Conservation (phyloP, 1,140 invertebrate genomes). For the Heterodera carotae region DNA sequence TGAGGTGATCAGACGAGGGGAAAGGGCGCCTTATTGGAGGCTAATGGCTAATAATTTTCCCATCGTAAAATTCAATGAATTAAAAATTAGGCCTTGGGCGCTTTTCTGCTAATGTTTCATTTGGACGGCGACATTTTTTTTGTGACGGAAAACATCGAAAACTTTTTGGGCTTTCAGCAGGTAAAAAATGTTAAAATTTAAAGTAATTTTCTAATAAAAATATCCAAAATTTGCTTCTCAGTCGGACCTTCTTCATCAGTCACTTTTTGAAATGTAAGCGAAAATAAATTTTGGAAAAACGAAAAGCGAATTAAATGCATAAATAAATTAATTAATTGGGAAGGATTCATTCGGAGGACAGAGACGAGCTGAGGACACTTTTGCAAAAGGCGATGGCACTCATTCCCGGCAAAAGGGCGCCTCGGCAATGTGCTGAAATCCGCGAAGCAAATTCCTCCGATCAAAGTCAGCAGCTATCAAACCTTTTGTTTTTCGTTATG, state of each 20-base stretch:
- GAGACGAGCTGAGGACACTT: constrained; percentile 78
- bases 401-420: neutral
- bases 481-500: no score
- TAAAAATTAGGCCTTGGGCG: constrained; percentile 96
- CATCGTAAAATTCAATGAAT: no score
- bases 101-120: constrained; percentile 95
- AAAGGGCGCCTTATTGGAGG: no score
- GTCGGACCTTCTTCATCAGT: constrained; percentile 99
- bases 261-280: constrained; percentile 88
- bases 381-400: neutral
- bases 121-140: constrained; percentile 99
- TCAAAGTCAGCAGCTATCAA: no score
- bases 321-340: neutral
- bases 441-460: neutral
- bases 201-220: neutral
- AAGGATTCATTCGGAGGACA: constrained; percentile 90
- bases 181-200: constrained; percentile 70
- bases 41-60: no score
- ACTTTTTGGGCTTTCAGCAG: constrained; percentile 99
- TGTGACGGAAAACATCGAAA: constrained; percentile 97
- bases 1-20: no score
- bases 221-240: constrained; percentile 68
- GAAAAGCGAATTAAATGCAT: neutral
- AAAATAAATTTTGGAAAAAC: constrained; percentile 59
- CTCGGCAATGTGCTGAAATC: no score